Base-by-base conservation (phyloP, 2,797 vertebrate genomes). In the Poecilia gillii region DNA sequence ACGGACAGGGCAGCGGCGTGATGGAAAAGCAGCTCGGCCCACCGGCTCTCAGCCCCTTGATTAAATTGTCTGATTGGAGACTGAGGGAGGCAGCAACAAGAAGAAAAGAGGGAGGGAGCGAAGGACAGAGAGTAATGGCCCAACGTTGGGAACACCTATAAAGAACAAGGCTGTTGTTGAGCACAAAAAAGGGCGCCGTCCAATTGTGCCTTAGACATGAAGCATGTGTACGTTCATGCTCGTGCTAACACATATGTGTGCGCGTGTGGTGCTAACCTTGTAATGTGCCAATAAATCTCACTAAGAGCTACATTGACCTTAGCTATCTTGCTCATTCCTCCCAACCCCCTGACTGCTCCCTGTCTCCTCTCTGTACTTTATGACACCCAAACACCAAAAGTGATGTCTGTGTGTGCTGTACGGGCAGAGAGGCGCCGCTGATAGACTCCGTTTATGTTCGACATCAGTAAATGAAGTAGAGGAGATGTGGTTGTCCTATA, bases 281-380 rank as follows among this genome's bases (percentile, higher is more conserved):
- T 88, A 92, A 92, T 88, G 89, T 84, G 81, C 73, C 88, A 82
- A 90, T 95, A 92, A 92, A 93, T 95, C 92, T 90, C 78, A 87
- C 72, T 72, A 85, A 91, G 78, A 82, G 90, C 84, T 55, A 43
- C 64, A 84, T 79, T 92, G 92, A 93, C 91, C 91, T 93, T 85
- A 90, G 86, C 84, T 72, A 78, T 87, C 81, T 71, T 8, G 36
- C 81, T 77, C 75, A 74, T 85, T 84, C 83, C 74, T 72, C 79
- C 68, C 80, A 62, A 13, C 77, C 84, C 76, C 39, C 25, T 33
- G 41, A 86, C 85, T 84, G 75, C n/a, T 84, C 77, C 81, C 12
- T 80, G 78, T 87, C 85, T 87, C 73, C 31, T 79, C 74, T 72
- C 85, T 75, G 75, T 87, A 75, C 74, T 92, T 91, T 91, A 93